phyloP scores from a whole-genome alignment of 2,797 vertebrate species.

The Megalops cyprinoides region DNA sequence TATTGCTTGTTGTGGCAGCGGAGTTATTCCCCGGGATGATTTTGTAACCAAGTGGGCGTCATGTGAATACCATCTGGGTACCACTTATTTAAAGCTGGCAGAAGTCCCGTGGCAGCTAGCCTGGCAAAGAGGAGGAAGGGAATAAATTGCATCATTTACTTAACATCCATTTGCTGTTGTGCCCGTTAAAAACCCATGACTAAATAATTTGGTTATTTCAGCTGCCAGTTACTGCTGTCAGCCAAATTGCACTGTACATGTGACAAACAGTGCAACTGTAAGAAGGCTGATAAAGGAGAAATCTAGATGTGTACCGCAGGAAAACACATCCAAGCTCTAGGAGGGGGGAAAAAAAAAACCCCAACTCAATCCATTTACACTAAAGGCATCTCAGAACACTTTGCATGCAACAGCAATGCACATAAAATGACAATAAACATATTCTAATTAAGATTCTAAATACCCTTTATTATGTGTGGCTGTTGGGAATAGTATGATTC shows the following conservation, averaged over 20 bases:
- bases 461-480: conserved; percentile 66
- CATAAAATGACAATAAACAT: conserved; percentile 61
- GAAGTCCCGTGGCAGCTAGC: conserved; percentile 87
- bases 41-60: conserved; percentile 91
- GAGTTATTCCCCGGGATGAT: conserved; percentile 85
- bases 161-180: conserved; percentile 91
- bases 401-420: conserved; percentile 39
- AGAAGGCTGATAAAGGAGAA: conserved; percentile 59
- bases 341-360: conserved; percentile 53
- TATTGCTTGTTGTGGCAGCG: conserved; percentile 84
- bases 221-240: conserved; percentile 84
- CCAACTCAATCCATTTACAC: conserved; percentile 63
- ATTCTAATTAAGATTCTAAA: conserved; percentile 68
- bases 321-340: conserved; percentile 58
- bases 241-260: conserved; percentile 76
- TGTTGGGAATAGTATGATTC: conserved; percentile 60
- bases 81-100: conserved; percentile 98
- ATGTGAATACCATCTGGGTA: conserved; percentile 94
- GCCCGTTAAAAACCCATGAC: conserved; percentile 94
- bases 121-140: conserved; percentile 88
- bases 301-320: conserved; percentile 58
- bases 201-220: conserved; percentile 91
- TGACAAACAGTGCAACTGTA: conserved; percentile 61
- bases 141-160: conserved; percentile 99
- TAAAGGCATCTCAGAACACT: conserved; percentile 52